Base-by-base conservation (phyloP, 2,797 vertebrate genomes). In the Huso huso region DNA sequence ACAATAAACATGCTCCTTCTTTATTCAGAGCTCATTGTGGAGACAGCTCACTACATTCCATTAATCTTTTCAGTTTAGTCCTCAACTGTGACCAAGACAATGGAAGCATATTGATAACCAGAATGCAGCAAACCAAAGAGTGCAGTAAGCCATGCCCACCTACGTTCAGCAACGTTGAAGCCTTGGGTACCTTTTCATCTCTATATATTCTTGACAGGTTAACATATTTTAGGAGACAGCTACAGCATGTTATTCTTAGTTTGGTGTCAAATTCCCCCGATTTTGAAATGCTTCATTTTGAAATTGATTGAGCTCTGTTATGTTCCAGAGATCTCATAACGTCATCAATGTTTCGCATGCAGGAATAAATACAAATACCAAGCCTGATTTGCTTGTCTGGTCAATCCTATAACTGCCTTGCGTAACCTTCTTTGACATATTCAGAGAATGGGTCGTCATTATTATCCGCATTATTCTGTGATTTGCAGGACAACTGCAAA, bases 21-120 rank as follows among this genome's bases (percentile, higher is more conserved):
- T 37, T 37, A 37, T 37, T 37, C 37, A 37, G 37, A 37, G 37
- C 4, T 37, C 37, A 37, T 37, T 37, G 37, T 37, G 37, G 37
- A 37, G 37, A 37, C 37, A 37, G 3, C 37, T 37, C 37, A 4
- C 70, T 13, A 2, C 74, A 74, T 77, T 74, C 77, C 81, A 77
- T 76, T 63, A 5, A 73, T 67, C 77, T 73, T 59, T 75, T 65
- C 55, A 73, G 74, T 67, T 69, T 74, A 78, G 72, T 75, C 76
- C 74, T 77, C 37, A 71, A 78, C 77, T 75, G 82, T 81, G 81
- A 78, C 79, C 65, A 75, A 74, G 75, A 70, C 75, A 74, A 63
- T 75, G 68, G 57, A 74, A 75, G 81, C 83, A 84, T 84, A 76
- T 81, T 75, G 79, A 85, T 79, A 70, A 62, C 67, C 75, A 77